Evolutionary conservation across 1,140 invertebrate genomes (phyloP), one percentile per base, ranked within the genome.

Genomic region (Idris sp.): DNA sequence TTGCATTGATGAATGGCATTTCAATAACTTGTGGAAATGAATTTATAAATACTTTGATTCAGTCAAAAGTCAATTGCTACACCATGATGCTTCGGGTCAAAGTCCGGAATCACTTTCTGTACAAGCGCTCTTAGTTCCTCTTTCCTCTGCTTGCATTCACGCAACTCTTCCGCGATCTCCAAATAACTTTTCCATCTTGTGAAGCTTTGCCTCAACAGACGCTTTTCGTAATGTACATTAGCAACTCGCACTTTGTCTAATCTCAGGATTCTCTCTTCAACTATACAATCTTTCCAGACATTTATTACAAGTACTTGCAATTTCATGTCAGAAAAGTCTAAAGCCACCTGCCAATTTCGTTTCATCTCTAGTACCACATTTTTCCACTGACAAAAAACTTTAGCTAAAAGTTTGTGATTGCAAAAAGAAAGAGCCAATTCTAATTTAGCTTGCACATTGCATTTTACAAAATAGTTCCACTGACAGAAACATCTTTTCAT

Each of bases 71-170:
- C 81, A 22, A 81, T 62, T 18, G 77, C 58, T 33, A 84, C 77
- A 16, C 80, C 83, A 28, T 79, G 79, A n/a, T 79, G 44, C 26
- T 71, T 83, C 0, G 85, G 79, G 49, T 83, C 61, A 68, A 84
- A 83, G 35, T 86, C 83, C 33, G 84, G 83, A 56, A 86, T 77
- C 18, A 87, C 74, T 54, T 76, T 79, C 62, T 82, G 81, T 4
- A 87, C 84, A 4, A 87, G 51, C 41, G 80, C 75, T 53, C 85
- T 74, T 78, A 83, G 82, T 40, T 81, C 56, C 0, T 84, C 49
- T 46, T 78, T 85, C 16, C 79, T 74, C 14, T 48, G 78, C 15
- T 86, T 85, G 14, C 79, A 85, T 40, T 85, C 81, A 25, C 74
- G 74, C 5, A 87, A 41, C n/a, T 82, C 69, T 9, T 77, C 78